Conservation (phyloP, 2,888 invertebrate species). For the Oxytorus armatus region DNA sequence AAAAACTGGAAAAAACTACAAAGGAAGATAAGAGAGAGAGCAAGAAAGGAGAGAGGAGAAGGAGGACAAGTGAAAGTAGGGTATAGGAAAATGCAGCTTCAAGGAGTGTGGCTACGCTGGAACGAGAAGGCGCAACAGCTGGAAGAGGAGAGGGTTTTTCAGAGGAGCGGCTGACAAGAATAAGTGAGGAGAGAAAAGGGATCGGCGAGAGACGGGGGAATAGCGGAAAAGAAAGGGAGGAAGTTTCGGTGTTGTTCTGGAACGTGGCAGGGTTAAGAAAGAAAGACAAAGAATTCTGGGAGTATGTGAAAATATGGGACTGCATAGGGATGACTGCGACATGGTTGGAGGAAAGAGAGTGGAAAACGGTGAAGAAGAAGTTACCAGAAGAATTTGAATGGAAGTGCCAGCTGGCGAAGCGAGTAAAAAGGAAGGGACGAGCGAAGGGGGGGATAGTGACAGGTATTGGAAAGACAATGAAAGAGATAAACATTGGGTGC, state of each 20-base stretch:
- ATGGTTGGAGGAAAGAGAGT: slow-evolving; percentile 37
- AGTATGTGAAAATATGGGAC: slow-evolving; percentile 15
- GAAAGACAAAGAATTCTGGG: slow-evolving; percentile 34
- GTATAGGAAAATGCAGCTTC: neutral
- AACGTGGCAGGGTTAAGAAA: slow-evolving; percentile 27
- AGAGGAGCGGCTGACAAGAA: neutral
- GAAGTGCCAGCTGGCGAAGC: slow-evolving; percentile 4
- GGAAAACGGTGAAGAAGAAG: neutral
- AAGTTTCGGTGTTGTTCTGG: slow-evolving; percentile 6
- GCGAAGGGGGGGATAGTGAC: slow-evolving; percentile 17
- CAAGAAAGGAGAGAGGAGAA: neutral
- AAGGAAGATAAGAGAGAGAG: neutral
- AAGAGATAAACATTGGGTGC: neutral
- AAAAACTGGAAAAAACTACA: neutral
- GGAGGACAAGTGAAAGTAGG: slow-evolving; percentile 6
- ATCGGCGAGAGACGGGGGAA: neutral
- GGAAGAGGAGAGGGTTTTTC: neutral
- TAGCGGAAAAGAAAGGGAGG: too few species aligned
- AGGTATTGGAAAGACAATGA: neutral
- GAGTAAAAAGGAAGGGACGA: slow-evolving; percentile 18
- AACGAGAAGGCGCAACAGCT: neutral
- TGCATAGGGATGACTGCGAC: slow-evolving; percentile 16
- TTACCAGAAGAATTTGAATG: slow-evolving; percentile 13
- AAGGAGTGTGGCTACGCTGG: neutral
- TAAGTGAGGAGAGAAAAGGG: neutral